A percentile compares a stretch with the other conserved stretches of the same genome.
Conservation (phyloP, 2,797 vertebrate species). For the Rhynchotus rufescens region DNA sequence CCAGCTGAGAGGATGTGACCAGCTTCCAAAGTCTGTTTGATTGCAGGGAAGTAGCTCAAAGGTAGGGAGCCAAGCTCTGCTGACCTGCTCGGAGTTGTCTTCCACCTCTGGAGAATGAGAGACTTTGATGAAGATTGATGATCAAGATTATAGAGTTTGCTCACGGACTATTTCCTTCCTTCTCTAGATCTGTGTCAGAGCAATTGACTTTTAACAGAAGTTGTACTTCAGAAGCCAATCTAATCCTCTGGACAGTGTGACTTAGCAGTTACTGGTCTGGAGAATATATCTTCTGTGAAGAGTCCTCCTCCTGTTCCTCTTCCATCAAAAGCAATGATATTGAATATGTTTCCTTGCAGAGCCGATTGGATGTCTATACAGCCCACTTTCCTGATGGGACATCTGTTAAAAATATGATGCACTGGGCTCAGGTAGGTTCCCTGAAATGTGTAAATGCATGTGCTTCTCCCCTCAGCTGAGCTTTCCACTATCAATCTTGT, state of each 20-base stretch:
- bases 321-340: rapidly evolving
- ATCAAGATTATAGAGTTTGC: neutral
- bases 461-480: neutral
- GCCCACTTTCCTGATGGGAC: conserved; percentile 49
- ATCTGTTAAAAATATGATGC: conserved; percentile 68
- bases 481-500: neutral
- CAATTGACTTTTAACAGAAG: neutral
- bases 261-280: neutral
- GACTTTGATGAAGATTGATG: neutral
- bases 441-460: neutral
- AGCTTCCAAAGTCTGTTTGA: too few species aligned
- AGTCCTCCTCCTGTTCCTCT: rapidly evolving
- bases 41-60: neutral
- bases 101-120: neutral
- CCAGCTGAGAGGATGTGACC: too few species aligned
- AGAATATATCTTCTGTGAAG: neutral
- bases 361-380: conserved; percentile 57
- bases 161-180: neutral
- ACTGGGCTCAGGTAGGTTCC: conserved; percentile 71
- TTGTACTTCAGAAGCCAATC: neutral
- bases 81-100: neutral
- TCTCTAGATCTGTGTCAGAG: neutral
- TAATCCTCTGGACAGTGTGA: rapidly evolving
- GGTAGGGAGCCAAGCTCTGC: neutral
- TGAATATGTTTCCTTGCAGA: conserved; percentile 27